Evolutionary conservation across 2,888 invertebrate species (phyloP).

Genomic region (Adelphocoris suturalis): DNA sequence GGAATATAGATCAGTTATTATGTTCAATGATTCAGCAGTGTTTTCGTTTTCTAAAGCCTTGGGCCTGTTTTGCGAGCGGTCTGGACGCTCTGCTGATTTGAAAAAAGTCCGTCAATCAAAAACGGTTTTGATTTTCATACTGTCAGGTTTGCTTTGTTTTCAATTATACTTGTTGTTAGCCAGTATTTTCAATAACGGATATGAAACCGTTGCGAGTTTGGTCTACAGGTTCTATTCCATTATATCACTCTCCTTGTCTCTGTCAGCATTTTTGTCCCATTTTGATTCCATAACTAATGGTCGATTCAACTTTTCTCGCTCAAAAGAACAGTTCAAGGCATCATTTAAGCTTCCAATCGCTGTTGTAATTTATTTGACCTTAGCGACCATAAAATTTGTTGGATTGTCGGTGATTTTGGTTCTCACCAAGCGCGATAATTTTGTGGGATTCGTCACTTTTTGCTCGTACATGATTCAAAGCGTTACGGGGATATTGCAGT

Average conservation of each 20-base stretch:
- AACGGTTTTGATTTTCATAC: neutral
- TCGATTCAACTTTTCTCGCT: neutral
- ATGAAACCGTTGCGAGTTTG: neutral
- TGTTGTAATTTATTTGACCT: neutral
- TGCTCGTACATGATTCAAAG: neutral
- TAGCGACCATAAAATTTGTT: neutral
- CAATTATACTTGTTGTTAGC: neutral
- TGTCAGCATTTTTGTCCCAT: neutral
- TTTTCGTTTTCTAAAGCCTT: neutral
- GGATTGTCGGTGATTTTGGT: neutral
- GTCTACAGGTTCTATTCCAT: neutral
- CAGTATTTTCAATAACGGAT: neutral
- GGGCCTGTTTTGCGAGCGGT: neutral
- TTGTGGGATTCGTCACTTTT: neutral
- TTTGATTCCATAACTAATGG: neutral
- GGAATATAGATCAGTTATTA: neutral
- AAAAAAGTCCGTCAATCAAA: neutral
- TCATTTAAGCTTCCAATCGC: neutral
- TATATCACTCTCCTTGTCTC: neutral
- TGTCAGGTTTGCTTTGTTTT: neutral
- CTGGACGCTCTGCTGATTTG: neutral
- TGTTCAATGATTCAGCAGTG: neutral
- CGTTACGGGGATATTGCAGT: neutral
- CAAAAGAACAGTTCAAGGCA: neutral
- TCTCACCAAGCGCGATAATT: neutral